phyloP scores from a whole-genome alignment of 53 echinoderm and acorn worm genomes.

The Echinarachnius parma region DNA sequence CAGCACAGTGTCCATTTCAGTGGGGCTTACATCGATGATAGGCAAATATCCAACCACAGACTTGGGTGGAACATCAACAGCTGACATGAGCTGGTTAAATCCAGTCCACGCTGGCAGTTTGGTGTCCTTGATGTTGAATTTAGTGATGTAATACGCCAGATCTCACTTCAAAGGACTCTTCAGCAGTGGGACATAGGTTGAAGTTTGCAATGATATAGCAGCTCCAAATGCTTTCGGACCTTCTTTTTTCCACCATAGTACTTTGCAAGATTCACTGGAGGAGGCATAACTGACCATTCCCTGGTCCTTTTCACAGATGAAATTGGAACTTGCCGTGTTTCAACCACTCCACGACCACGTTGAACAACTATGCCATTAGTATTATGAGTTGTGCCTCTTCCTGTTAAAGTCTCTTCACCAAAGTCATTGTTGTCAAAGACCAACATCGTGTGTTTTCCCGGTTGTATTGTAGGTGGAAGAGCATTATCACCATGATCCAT shows the following conservation, averaged over 20 bases:
- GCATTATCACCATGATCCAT: too few relatives aligned
- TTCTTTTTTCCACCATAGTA: slow-evolving; percentile 33
- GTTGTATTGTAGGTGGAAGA: too few relatives aligned
- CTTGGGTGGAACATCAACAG: slow-evolving; percentile 34
- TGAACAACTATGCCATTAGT: slow-evolving; percentile 47
- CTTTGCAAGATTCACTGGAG: slow-evolving; percentile 15
- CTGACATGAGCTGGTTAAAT: slow-evolving; percentile 48
- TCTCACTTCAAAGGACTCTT: slow-evolving; percentile 13
- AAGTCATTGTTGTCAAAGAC: too few relatives aligned
- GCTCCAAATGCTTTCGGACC: slow-evolving; percentile 26
- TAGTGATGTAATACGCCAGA: slow-evolving; percentile 25
- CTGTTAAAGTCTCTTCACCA: too few relatives aligned
- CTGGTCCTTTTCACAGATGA: not conserved
- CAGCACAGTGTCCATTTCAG: slow-evolving; percentile 59
- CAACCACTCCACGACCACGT: too few relatives aligned
- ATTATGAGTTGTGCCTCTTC: slow-evolving; percentile 23
- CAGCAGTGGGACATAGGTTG: slow-evolving; percentile 9
- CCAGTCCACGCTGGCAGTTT: slow-evolving; percentile 51
- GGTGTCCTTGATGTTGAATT: slow-evolving; percentile 4
- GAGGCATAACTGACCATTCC: slow-evolving; percentile 23
- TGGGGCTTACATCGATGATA: slow-evolving; percentile 66
- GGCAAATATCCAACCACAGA: slow-evolving; percentile 65
- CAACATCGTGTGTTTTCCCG: too few relatives aligned
- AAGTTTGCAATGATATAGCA: slow-evolving; percentile 6
- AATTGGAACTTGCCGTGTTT: not conserved